A percentile compares a stretch with the other conserved stretches of the same genome.
These are phyloP conservation scores for Drosophila mayaguana DNA, from an alignment of 2,888 invertebrate species.

Conservation along the genomic window DNA sequence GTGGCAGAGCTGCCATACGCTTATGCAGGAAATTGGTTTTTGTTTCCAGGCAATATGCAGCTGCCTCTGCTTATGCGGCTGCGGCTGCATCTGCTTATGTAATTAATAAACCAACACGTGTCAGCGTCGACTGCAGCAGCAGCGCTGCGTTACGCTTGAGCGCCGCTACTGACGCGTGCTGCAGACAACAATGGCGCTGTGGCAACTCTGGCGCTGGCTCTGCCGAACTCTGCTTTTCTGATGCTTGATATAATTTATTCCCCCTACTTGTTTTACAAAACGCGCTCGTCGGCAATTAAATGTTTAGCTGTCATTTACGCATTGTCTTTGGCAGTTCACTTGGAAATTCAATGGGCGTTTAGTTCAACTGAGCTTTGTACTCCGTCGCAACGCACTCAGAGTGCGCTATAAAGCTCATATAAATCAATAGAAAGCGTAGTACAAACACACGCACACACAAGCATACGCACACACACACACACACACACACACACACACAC, in stretches of 20 bases:
- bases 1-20: constrained; percentile 47
- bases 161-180: constrained; percentile 68
- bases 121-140: constrained; percentile 36
- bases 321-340: constrained; percentile 40
- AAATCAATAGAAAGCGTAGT: constrained; percentile 83
- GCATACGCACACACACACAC: constrained; percentile 3
- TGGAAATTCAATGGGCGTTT: constrained; percentile 48
- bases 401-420: constrained; percentile 80
- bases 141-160: constrained; percentile 45
- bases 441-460: constrained; percentile 36
- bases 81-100: constrained; percentile 59
- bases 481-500: constrained; percentile 16
- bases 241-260: constrained; percentile 38
- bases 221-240: background rate
- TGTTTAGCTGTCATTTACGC: constrained; percentile 36
- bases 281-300: constrained; percentile 42
- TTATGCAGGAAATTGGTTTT: constrained; percentile 73
- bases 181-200: constrained; percentile 50
- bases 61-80: constrained; percentile 42
- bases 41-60: constrained; percentile 55
- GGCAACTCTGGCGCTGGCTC: constrained; percentile 42
- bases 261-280: constrained; percentile 37
- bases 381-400: constrained; percentile 60
- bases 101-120: constrained; percentile 80
- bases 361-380: constrained; percentile 43